These are phyloP conservation scores for Exephanes ischioxanthus DNA, from an alignment of 2,888 invertebrate species.

Conservation along the genomic window DNA sequence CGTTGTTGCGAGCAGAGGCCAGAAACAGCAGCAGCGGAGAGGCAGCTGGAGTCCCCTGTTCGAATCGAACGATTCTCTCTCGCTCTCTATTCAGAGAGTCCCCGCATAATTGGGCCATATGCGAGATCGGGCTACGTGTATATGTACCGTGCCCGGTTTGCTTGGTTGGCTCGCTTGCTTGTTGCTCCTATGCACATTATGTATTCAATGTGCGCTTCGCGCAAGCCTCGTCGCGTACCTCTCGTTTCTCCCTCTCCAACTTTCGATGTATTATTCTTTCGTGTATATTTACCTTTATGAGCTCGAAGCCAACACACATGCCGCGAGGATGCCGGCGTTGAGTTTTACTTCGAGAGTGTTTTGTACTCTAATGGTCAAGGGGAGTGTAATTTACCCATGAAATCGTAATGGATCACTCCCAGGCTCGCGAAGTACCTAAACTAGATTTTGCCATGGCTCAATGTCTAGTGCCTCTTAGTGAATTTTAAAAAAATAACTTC, in stretches of 20 bases:
- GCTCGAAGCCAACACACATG: background rate
- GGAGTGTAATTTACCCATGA: conserved; percentile 31
- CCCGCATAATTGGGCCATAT: conserved; percentile 50
- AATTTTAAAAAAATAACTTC: background rate
- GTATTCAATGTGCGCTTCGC: conserved; percentile 36
- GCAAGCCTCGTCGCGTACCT: conserved; percentile 4
- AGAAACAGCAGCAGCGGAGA: conserved; percentile 18
- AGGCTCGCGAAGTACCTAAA: background rate
- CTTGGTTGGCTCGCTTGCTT: background rate
- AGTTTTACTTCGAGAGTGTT: background rate
- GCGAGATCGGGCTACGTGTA: conserved; percentile 23
- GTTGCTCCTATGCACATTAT: conserved; percentile 32
- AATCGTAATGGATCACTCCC: conserved; percentile 16
- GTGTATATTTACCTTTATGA: conserved; percentile 9
- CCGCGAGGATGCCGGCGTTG: background rate
- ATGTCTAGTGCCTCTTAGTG: background rate
- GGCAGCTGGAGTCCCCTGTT: background rate
- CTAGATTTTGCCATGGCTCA: background rate
- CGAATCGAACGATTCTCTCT: conserved; percentile 32
- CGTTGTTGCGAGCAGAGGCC: conserved; percentile 20
- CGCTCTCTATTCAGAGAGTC: conserved; percentile 36
- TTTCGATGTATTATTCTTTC: conserved; percentile 18
- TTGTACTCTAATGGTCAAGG: background rate
- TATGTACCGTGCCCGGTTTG: background rate
- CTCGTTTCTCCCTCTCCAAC: background rate